Percentiles rank a stretch among this genome's conserved stretches.
phyloP scores from a whole-genome alignment of 2,113 vertebrate species.

The Atractosteus spatula region DNA sequence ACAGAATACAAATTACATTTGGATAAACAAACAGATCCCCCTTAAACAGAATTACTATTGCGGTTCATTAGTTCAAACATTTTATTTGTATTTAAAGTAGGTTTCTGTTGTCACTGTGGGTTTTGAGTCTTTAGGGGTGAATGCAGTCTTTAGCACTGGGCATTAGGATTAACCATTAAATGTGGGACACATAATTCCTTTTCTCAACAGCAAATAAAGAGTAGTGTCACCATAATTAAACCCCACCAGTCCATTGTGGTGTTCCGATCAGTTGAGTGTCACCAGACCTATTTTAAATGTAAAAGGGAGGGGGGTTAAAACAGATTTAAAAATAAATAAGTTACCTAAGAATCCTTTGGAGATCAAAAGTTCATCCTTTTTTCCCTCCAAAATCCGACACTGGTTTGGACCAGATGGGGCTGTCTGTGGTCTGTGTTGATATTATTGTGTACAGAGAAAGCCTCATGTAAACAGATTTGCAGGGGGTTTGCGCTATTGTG shows the following conservation, averaged over 20 bases:
- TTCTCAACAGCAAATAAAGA: too few relatives aligned
- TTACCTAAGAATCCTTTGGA: not conserved
- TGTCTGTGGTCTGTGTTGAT: not conserved
- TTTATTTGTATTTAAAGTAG: too few relatives aligned
- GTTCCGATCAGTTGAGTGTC: not conserved
- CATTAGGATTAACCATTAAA: too few relatives aligned
- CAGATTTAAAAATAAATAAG: not conserved
- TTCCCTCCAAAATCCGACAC: not conserved
- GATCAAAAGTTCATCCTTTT: not conserved
- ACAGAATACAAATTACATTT: too few relatives aligned
- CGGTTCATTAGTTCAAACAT: too few relatives aligned
- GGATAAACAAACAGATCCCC: too few relatives aligned
- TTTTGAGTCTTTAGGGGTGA: too few relatives aligned
- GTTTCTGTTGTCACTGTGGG: too few relatives aligned
- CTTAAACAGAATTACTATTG: too few relatives aligned
- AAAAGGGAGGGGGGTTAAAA: not conserved
- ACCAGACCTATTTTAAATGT: not conserved
- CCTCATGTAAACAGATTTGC: constrained; percentile 23
- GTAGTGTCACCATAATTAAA: too few relatives aligned
- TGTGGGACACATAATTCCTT: too few relatives aligned
- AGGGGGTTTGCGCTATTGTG: constrained; percentile 18
- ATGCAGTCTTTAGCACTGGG: too few relatives aligned
- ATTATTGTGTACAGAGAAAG: constrained; percentile 7
- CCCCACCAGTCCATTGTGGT: not conserved
- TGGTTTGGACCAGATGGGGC: not conserved